Conservation (phyloP, 2,888 invertebrate genomes). For the Plebejus anna region DNA sequence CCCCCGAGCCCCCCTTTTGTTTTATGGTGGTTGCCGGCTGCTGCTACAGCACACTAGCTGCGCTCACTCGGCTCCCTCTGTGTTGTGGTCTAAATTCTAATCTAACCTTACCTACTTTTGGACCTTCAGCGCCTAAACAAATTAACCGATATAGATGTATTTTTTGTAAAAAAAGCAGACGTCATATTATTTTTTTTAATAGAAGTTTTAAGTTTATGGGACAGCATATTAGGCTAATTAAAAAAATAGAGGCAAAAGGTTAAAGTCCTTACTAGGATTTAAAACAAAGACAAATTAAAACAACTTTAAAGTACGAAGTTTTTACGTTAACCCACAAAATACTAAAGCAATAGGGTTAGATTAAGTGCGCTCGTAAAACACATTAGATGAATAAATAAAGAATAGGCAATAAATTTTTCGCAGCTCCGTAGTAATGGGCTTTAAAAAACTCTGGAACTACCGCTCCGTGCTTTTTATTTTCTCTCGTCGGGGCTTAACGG, state of each 20-base stretch:
- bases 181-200: no score
- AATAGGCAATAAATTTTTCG: constrained; percentile 17
- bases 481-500: constrained; percentile 61
- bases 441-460: constrained; percentile 30
- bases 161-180: not conserved
- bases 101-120: no score
- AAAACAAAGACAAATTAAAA: not conserved
- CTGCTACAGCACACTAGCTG: no score
- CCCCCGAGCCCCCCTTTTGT: no score
- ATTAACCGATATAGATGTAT: no score
- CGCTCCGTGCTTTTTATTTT: constrained; percentile 40
- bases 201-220: no score
- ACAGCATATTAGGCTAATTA: no score
- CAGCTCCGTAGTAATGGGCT: constrained; percentile 19
- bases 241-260: no score
- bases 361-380: constrained; percentile 9
- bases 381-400: constrained; percentile 19
- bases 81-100: no score
- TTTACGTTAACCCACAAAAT: not conserved
- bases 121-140: no score
- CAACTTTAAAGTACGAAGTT: not conserved
- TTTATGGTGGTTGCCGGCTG: no score
- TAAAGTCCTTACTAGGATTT: not conserved
- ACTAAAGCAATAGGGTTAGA: constrained; percentile 4
- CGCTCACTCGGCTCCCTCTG: no score